Percentiles rank a stretch among this genome's conserved stretches.
These are phyloP conservation scores for Epizoanthus illoricatus DNA, from an alignment of 92 coral and sea anemone genomes.

Conservation along the genomic window DNA sequence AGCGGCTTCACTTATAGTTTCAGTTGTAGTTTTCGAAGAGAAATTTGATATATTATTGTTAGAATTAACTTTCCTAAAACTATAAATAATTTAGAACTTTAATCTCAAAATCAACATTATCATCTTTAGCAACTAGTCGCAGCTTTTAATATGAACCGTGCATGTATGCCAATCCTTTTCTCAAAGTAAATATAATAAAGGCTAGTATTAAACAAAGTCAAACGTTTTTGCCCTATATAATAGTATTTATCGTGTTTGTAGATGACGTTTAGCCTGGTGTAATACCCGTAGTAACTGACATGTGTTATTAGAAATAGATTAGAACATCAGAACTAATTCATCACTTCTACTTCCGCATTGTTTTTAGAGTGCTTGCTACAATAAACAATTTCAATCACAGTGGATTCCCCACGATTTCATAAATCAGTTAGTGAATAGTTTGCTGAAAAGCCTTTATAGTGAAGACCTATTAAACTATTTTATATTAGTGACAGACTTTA, in stretches of 20 bases:
- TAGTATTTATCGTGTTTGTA: background rate
- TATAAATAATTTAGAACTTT: too few species aligned
- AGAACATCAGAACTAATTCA: background rate
- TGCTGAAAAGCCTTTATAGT: background rate
- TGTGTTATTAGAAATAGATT: background rate
- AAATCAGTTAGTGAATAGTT: slow-evolving; percentile 24
- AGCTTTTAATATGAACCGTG: too few species aligned
- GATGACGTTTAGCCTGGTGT: background rate
- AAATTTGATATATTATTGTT: too few species aligned
- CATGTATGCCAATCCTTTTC: too few species aligned
- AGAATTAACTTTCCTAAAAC: too few species aligned
- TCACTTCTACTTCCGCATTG: background rate
- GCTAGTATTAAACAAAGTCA: background rate
- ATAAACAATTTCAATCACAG: background rate
- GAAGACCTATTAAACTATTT: too few species aligned
- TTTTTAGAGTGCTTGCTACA: background rate
- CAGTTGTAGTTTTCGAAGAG: too few species aligned
- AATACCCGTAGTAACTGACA: background rate
- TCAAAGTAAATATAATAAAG: background rate
- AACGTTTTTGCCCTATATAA: background rate
- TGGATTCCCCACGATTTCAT: background rate
- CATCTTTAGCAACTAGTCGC: too few species aligned
- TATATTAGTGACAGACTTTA: background rate
- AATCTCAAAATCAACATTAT: too few species aligned
- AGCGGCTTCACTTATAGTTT: too few species aligned